Evolutionary conservation across 2,797 vertebrate genomes (phyloP).

Genomic region (Psittacula echo): DNA sequence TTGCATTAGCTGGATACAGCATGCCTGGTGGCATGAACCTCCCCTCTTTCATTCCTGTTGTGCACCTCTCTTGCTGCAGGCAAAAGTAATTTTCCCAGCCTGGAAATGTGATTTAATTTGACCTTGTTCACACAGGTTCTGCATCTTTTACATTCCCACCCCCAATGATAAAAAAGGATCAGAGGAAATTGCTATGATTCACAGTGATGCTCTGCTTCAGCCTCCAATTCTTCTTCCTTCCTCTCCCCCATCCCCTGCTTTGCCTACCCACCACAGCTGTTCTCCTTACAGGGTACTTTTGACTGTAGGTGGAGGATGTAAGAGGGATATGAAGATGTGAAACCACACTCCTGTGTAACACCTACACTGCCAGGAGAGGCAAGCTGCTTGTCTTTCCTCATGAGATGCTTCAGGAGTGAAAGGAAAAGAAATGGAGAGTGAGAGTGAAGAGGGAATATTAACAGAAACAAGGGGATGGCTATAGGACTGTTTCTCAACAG

Average conservation of each 20-base stretch:
- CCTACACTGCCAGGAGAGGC: background rate
- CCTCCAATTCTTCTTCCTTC: slow-evolving; percentile 34
- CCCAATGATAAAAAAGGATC: slow-evolving; percentile 67
- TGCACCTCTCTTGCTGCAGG: slow-evolving; percentile 72
- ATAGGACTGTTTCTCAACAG: background rate
- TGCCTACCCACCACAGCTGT: background rate
- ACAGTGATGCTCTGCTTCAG: slow-evolving; percentile 42
- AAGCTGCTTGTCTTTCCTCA: background rate
- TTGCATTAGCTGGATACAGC: slow-evolving; percentile 54
- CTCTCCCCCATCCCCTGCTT: background rate
- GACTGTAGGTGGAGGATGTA: background rate
- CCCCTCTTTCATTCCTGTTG: slow-evolving; percentile 53
- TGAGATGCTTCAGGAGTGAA: background rate
- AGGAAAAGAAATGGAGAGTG: background rate
- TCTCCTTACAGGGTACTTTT: background rate
- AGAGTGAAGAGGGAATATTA: background rate
- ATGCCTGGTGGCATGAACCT: slow-evolving; percentile 60
- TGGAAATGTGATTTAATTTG: slow-evolving; percentile 78
- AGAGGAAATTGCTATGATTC: slow-evolving; percentile 70
- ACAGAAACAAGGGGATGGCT: background rate
- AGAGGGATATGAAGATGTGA: background rate
- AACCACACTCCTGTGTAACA: background rate
- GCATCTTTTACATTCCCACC: slow-evolving; percentile 69
- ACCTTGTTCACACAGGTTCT: slow-evolving; percentile 72
- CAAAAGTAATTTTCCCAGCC: slow-evolving; percentile 76